Conservation (phyloP, 2,113 vertebrate species). For the Sardina pilchardus region DNA sequence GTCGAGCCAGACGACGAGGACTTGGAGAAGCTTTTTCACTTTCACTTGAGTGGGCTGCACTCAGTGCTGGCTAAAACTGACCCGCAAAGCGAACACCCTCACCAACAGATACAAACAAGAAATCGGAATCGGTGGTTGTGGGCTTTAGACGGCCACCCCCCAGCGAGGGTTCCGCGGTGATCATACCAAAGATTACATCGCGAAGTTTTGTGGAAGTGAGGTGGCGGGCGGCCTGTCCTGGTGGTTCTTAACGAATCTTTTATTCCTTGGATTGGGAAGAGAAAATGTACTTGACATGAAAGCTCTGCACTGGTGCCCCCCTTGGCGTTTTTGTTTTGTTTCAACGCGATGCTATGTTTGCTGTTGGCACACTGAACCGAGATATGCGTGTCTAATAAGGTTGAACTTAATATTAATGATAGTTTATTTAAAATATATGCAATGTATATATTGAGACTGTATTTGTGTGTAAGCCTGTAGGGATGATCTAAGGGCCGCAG, state of each 20-base stretch:
- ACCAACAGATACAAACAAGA: conserved; percentile 93
- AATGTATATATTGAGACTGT: neutral
- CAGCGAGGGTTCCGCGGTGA: neutral
- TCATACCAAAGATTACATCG: conserved; percentile 5
- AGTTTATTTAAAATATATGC: conserved; percentile 32
- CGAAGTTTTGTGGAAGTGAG: conserved; percentile 18
- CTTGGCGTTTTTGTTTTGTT: neutral
- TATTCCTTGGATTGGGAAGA: conserved; percentile 12
- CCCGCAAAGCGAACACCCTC: conserved; percentile 85
- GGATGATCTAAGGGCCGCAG: neutral
- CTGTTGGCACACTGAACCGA: conserved; percentile 34
- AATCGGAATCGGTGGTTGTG: conserved; percentile 83
- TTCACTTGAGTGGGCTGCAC: conserved; percentile 87
- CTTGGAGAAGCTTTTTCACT: conserved; percentile 88
- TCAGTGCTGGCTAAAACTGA: conserved; percentile 86
- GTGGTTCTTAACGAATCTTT: conserved; percentile 8
- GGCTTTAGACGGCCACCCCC: conserved; percentile 65
- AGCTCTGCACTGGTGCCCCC: conserved; percentile 20
- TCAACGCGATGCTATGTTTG: conserved; percentile 21
- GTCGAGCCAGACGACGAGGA: conserved; percentile 77
- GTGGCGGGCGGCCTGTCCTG: conserved; percentile 11
- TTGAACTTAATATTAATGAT: neutral
- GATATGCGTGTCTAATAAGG: conserved; percentile 2
- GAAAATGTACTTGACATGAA: conserved; percentile 25
- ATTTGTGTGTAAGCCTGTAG: neutral